These are phyloP conservation scores for Amphiura filiformis DNA, from an alignment of 35 echinoderm and acorn worm genomes.

Conservation along the genomic window DNA sequence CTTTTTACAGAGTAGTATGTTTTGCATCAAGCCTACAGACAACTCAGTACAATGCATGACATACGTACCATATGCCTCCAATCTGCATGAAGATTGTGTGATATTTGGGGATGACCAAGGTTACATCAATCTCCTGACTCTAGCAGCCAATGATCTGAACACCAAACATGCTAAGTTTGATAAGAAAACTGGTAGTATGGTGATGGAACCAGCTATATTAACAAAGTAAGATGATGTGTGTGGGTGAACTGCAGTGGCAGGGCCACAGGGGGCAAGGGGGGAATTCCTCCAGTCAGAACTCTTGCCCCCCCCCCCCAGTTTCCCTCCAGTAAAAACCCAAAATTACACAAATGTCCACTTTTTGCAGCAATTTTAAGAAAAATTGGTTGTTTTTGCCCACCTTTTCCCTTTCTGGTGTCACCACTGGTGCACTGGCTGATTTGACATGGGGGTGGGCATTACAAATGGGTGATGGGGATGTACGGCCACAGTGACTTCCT, in stretches of 20 bases:
- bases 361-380: too few relatives aligned
- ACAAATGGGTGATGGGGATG: too few relatives aligned
- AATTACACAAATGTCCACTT: too few relatives aligned
- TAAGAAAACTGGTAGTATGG: conserved; percentile 76
- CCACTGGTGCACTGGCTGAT: background rate
- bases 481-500: too few relatives aligned
- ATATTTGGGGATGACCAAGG: conserved; percentile 90
- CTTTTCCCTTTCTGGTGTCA: background rate
- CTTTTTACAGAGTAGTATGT: conserved; percentile 51
- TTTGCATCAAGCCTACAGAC: conserved; percentile 92
- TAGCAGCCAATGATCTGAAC: conserved; percentile 96
- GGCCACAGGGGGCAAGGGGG: too few relatives aligned
- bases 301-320: too few relatives aligned
- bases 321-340: too few relatives aligned
- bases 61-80: conserved; percentile 79
- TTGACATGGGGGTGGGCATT: background rate
- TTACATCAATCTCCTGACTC: conserved; percentile 81
- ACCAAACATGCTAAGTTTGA: conserved; percentile 94
- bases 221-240: conserved; percentile 72
- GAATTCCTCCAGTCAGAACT: too few relatives aligned
- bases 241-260: background rate
- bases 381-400: too few relatives aligned
- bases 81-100: conserved; percentile 88
- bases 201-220: conserved; percentile 78
- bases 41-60: conserved; percentile 96